Percentiles rank a stretch among this genome's conserved stretches.
Conservation (phyloP, 2,888 invertebrate genomes). For the Brachypalpus laphriformis region DNA sequence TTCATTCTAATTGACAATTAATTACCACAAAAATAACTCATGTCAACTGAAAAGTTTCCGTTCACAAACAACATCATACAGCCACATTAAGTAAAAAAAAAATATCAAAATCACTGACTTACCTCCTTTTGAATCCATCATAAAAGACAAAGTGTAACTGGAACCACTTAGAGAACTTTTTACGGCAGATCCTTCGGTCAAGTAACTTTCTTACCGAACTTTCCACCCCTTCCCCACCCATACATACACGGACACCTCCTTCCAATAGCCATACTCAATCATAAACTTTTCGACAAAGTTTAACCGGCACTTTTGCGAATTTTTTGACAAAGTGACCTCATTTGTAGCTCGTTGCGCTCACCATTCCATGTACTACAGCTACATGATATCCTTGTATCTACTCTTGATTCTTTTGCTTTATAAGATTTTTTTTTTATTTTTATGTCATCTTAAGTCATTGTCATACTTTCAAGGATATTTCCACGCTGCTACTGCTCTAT, state of each 20-base stretch:
- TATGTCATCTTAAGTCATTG: slow-evolving; percentile 50
- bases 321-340: slow-evolving; percentile 55
- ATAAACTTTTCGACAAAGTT: slow-evolving; percentile 52
- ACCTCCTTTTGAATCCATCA: slow-evolving; percentile 19
- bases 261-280: slow-evolving; percentile 34
- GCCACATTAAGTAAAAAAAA: neutral
- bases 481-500: slow-evolving; percentile 11
- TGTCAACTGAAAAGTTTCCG: slow-evolving; percentile 9
- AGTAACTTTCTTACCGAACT: slow-evolving; percentile 39
- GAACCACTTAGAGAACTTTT: slow-evolving; percentile 56
- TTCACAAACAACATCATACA: neutral
- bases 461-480: slow-evolving; percentile 44
- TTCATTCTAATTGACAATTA: slow-evolving; percentile 27
- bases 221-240: neutral
- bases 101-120: slow-evolving; percentile 2
- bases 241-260: neutral
- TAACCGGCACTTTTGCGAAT: slow-evolving; percentile 33
- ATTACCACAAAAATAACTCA: slow-evolving; percentile 1
- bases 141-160: slow-evolving; percentile 41
- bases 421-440: slow-evolving; percentile 17
- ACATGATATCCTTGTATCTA: slow-evolving; percentile 17
- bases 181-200: slow-evolving; percentile 21
- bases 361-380: neutral
- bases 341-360: slow-evolving; percentile 31
- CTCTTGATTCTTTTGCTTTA: slow-evolving; percentile 6